phyloP scores from a whole-genome alignment of 2,888 invertebrate species.

The Hirtodrosophila confusa region DNA sequence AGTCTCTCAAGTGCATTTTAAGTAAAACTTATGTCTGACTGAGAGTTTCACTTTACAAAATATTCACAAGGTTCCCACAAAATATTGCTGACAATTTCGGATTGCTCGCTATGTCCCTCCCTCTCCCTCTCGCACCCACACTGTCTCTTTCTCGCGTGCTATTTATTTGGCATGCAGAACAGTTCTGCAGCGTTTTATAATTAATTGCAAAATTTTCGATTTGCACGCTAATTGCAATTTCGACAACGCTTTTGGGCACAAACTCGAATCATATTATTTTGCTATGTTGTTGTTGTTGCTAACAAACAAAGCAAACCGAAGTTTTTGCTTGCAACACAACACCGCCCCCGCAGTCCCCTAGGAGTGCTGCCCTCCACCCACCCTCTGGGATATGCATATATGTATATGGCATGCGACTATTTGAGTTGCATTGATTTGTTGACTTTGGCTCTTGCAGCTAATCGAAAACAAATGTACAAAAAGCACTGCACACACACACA shows the following conservation, averaged over 20 bases:
- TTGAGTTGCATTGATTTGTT: constrained; percentile 74
- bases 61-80: too few species aligned
- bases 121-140: too few species aligned
- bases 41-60: too few species aligned
- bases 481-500: constrained; percentile 25
- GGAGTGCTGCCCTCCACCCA: constrained; percentile 14
- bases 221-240: constrained; percentile 70
- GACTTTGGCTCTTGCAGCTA: constrained; percentile 73
- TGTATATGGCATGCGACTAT: constrained; percentile 35
- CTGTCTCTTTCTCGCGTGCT: background rate
- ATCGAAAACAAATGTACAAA: constrained; percentile 76
- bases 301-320: constrained; percentile 50
- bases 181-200: constrained; percentile 55
- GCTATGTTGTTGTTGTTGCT: constrained; percentile 18
- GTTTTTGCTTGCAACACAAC: constrained; percentile 33
- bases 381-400: constrained; percentile 1
- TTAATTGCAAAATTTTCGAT: constrained; percentile 67
- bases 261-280: constrained; percentile 24
- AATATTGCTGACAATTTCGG: too few species aligned
- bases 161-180: constrained; percentile 18
- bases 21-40: too few species aligned
- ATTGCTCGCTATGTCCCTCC: too few species aligned
- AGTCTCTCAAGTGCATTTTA: too few species aligned
- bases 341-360: background rate
- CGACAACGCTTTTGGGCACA: constrained; percentile 47